Base-by-base conservation (phyloP, 2,888 invertebrate species). In the Eupithecia vulgata region DNA sequence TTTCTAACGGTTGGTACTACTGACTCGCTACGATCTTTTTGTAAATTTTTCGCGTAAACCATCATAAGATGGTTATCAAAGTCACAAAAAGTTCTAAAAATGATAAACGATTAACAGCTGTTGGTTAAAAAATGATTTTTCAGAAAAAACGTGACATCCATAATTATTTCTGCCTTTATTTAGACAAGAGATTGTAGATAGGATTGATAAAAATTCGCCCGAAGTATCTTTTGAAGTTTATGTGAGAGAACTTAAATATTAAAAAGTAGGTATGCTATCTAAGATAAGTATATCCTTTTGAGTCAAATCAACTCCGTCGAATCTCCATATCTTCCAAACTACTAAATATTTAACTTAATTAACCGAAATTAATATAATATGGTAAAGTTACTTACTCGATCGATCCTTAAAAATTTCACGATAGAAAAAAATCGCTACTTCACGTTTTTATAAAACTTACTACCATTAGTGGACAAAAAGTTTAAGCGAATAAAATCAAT, bases 1-100 rank as follows among this genome's bases (percentile, higher is more conserved):
- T 80, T 75, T 67, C n/a, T 79, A 79, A 81, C 79, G 79, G 79
- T 62, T 35, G 40, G 59, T 65, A 73, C 57, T 13, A 25, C 57
- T 57, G 25, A 25, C 57, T 25, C 13, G 57, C 57, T 25, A 57
- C 35, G 75, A 17, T 52, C 73, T 81, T 82, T 81, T 85, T 84
- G 79, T 85, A 80, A 82, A 84, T 84, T 85, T 86, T 86, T 86
- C 85, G 87, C 87, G 86, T 80, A 82, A 85, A 82, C 81, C 76
- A 79, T 81, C 74, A 80, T 81, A 79, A 81, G 72, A 75, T 75
- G 48, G 42, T 70, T 72, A 73, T 75, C 72, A 74, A 40, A 65
- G 40, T 75, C 25, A 40, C 37, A 70, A 78, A 78, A 80, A 80
- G 81, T 82, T 80, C 80, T 77, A 78, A 81, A 64, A 66, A 84